phyloP scores from a whole-genome alignment of 35 echinoderm and acorn worm species.

The Eucidaris tribuloides region DNA sequence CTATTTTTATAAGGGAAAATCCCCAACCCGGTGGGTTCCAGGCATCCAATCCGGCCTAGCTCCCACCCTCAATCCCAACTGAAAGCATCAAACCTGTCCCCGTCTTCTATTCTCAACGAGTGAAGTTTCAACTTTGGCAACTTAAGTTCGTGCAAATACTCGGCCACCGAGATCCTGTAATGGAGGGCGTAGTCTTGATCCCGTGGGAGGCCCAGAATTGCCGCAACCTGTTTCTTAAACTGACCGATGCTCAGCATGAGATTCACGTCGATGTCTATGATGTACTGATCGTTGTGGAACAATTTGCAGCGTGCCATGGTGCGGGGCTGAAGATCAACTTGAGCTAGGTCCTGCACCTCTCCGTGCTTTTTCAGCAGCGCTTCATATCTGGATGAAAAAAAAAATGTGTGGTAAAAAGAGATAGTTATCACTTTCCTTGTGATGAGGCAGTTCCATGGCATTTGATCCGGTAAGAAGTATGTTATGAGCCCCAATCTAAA shows the following conservation, averaged over 20 bases:
- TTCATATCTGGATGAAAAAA: conserved; percentile 21
- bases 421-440: background rate
- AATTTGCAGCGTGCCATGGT: conserved; percentile 10
- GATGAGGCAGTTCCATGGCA: background rate
- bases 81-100: conserved; percentile 12
- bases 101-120: background rate
- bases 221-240: conserved; percentile 7
- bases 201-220: background rate
- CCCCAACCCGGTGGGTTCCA: too few relatives aligned
- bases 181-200: background rate
- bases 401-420: background rate
- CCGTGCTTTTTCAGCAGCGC: conserved; percentile 17
- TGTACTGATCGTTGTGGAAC: conserved; percentile 11
- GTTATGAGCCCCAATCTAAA: background rate
- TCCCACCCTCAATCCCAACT: too few relatives aligned
- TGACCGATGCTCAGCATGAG: conserved; percentile 9
- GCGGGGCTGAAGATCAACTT: conserved; percentile 19
- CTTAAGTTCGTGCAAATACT: background rate
- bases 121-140: background rate
- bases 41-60: too few relatives aligned
- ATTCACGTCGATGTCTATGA: background rate
- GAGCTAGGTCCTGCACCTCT: background rate
- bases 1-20: too few relatives aligned
- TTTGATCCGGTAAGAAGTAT: background rate
- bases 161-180: background rate